phyloP scores from a whole-genome alignment of 64 coral and sea anemone species.

The Montipora capricornis region DNA sequence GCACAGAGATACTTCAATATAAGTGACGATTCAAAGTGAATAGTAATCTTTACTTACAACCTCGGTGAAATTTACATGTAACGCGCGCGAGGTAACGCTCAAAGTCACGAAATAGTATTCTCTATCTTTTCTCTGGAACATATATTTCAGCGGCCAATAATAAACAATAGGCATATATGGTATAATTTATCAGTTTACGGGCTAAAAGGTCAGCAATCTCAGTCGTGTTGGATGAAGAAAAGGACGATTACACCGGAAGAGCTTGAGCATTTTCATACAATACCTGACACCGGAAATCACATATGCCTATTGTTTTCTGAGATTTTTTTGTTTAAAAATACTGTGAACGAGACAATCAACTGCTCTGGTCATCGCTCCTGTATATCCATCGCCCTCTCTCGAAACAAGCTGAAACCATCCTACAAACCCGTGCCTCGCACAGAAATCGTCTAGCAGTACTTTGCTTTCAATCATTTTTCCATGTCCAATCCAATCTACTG shows the following conservation, averaged over 20 bases:
- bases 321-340: slow-evolving; percentile 77
- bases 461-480: slow-evolving; percentile 83
- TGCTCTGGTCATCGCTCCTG: slow-evolving; percentile 76
- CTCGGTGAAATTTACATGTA: too few relatives aligned
- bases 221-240: background rate
- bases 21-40: too few relatives aligned
- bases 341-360: slow-evolving; percentile 87
- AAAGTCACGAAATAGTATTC: background rate
- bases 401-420: slow-evolving; percentile 88
- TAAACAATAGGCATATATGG: background rate
- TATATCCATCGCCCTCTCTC: slow-evolving; percentile 85
- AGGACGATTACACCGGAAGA: background rate
- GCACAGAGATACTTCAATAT: too few relatives aligned
- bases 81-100: background rate
- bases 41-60: too few relatives aligned
- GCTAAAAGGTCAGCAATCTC: too few relatives aligned
- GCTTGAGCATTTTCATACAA: background rate
- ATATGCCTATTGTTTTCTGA: background rate
- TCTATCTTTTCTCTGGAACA: background rate
- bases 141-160: background rate
- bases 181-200: too few relatives aligned
- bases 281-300: slow-evolving; percentile 14
- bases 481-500: slow-evolving; percentile 81
- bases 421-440: slow-evolving; percentile 79
- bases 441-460: slow-evolving; percentile 80